Conservation (phyloP, 2,888 invertebrate genomes). For the Harpagoxenus sublaevis region DNA sequence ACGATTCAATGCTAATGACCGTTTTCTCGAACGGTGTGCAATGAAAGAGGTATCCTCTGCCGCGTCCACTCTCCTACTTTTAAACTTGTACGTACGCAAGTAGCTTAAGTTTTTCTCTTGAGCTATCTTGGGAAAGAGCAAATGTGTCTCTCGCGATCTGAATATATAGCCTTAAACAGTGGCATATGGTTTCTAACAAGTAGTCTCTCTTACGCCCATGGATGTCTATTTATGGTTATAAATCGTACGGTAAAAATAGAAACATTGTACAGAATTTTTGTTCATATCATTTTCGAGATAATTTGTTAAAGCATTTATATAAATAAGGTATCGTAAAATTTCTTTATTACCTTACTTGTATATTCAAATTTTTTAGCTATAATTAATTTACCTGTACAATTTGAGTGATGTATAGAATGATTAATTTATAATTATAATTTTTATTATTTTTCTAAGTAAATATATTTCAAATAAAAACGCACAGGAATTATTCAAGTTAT, state of each 20-base stretch:
- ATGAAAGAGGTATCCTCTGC: conserved; percentile 37
- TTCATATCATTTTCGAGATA: neutral
- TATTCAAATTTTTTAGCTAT: neutral
- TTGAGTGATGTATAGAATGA: neutral
- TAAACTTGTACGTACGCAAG: conserved; percentile 12
- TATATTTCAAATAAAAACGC: neutral
- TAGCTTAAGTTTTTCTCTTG: neutral
- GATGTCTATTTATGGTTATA: neutral
- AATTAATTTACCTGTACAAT: conserved; percentile 10
- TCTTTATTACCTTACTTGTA: neutral
- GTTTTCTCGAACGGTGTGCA: conserved; percentile 47
- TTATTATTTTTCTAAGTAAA: conserved; percentile 10
- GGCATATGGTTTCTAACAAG: neutral
- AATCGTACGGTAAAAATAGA: neutral
- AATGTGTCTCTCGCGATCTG: conserved; percentile 17
- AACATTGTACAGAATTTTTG: neutral
- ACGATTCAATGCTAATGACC: conserved; percentile 54
- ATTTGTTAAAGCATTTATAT: neutral
- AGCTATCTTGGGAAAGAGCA: conserved; percentile 18
- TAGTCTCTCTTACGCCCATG: neutral
- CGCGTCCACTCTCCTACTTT: conserved; percentile 35
- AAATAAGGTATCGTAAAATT: neutral
- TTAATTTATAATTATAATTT: neutral
- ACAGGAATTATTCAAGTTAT: neutral
- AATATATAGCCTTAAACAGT: conserved; percentile 23